Percentiles rank a stretch among this genome's conserved stretches.
Evolutionary conservation across 2,888 invertebrate species (phyloP).

Genomic region (Trypoxylon attenuatum): DNA sequence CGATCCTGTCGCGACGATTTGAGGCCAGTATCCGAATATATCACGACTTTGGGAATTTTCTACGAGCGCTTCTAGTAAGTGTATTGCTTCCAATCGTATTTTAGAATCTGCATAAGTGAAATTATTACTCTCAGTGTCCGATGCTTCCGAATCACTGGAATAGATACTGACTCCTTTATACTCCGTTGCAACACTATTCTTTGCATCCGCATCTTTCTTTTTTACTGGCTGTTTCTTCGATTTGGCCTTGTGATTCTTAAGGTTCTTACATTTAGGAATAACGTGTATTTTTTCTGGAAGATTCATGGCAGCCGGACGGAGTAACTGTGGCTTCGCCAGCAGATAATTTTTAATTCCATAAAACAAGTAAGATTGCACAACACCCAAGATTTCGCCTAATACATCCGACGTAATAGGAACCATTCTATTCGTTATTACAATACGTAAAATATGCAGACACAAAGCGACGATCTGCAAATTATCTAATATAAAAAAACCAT

Average conservation of each 20-base stretch:
- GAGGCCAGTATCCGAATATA: slow-evolving; percentile 72
- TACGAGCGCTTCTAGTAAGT: slow-evolving; percentile 58
- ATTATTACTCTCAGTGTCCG: slow-evolving; percentile 60
- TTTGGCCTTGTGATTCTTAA: slow-evolving; percentile 55
- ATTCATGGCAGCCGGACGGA: slow-evolving; percentile 69
- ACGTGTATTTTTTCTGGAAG: slow-evolving; percentile 64
- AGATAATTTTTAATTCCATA: slow-evolving; percentile 64
- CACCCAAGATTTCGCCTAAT: slow-evolving; percentile 66
- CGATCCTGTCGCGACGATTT: slow-evolving; percentile 67
- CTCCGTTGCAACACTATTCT: slow-evolving; percentile 20
- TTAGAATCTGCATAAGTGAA: slow-evolving; percentile 50
- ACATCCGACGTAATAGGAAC: slow-evolving; percentile 46
- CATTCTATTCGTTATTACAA: slow-evolving; percentile 47
- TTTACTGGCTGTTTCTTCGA: slow-evolving; percentile 48
- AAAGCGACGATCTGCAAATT: slow-evolving; percentile 57
- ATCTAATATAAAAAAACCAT: slow-evolving; percentile 8
- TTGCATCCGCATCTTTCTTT: slow-evolving; percentile 18
- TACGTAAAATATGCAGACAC: slow-evolving; percentile 60
- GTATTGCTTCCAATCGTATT: slow-evolving; percentile 62
- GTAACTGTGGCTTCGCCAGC: slow-evolving; percentile 51
- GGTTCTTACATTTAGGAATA: slow-evolving; percentile 60
- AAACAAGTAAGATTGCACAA: slow-evolving; percentile 66
- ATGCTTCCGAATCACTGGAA: slow-evolving; percentile 67
- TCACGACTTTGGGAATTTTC: slow-evolving; percentile 59
- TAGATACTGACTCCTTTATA: slow-evolving; percentile 32